A percentile compares a stretch with the other conserved stretches of the same genome.
These are phyloP conservation scores for Brachyistius frenatus DNA, from an alignment of 2,113 vertebrate genomes.

Conservation along the genomic window DNA sequence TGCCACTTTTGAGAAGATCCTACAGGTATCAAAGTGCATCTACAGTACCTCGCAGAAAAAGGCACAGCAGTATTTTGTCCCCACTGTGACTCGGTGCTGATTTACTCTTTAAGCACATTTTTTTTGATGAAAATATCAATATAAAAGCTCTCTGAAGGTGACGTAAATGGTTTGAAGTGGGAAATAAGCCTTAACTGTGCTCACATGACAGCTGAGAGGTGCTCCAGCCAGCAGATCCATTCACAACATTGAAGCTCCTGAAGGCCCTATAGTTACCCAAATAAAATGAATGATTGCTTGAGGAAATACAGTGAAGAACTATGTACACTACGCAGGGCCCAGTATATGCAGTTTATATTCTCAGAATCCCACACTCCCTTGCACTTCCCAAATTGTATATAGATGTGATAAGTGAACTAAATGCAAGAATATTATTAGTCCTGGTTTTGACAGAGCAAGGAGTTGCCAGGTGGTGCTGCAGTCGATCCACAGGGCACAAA, in stretches of 20 bases:
- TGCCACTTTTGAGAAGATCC: slow-evolving; percentile 3
- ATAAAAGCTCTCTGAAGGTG: slow-evolving; percentile 44
- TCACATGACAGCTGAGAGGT: slow-evolving; percentile 42
- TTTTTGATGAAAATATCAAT: slow-evolving; percentile 18
- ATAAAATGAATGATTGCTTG: slow-evolving; percentile 55
- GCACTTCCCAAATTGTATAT: slow-evolving; percentile 46
- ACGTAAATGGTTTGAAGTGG: slow-evolving; percentile 58
- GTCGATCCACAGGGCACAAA: not conserved
- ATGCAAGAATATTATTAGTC: slow-evolving; percentile 36
- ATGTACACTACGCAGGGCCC: slow-evolving; percentile 20
- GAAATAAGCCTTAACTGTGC: slow-evolving; percentile 41
- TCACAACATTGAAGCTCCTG: slow-evolving; percentile 57
- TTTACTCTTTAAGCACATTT: slow-evolving; percentile 31
- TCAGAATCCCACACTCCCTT: slow-evolving; percentile 17
- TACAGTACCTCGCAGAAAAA: not conserved
- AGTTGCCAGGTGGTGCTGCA: slow-evolving; percentile 7
- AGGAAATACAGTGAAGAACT: slow-evolving; percentile 40
- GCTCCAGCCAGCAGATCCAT: slow-evolving; percentile 35
- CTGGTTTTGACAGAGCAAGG: slow-evolving; percentile 1
- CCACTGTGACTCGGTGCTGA: slow-evolving; percentile 9
- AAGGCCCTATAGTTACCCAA: slow-evolving; percentile 46
- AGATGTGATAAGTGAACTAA: slow-evolving; percentile 36
- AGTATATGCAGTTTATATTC: slow-evolving; percentile 33
- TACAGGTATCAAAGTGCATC: not conserved
- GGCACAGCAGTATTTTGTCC: not conserved